Percentiles rank a stretch among this genome's conserved stretches.
These are phyloP conservation scores for Thamnophis elegans DNA, from an alignment of 2,797 vertebrate genomes.

Conservation along the genomic window DNA sequence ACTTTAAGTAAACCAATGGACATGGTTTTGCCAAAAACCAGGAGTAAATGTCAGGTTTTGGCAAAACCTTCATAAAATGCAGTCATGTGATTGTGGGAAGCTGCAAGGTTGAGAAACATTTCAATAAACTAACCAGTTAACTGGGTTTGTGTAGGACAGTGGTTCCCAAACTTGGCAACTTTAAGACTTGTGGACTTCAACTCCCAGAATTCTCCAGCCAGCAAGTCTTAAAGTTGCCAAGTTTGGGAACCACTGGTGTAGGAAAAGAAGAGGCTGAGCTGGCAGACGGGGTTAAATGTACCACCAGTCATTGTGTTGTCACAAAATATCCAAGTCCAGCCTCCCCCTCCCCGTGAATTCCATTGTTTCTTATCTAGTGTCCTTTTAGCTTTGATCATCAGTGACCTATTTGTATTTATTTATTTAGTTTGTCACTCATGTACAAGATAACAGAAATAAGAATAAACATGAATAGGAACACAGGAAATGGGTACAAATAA, in stretches of 20 bases:
- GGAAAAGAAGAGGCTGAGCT: neutral
- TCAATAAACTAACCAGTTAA: neutral
- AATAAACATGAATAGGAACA: too few species aligned
- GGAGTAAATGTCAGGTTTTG: neutral
- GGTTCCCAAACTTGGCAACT: too few species aligned
- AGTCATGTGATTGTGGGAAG: fast-evolving
- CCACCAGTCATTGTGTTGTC: neutral
- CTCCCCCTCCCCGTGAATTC: neutral
- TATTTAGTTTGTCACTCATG: too few species aligned
- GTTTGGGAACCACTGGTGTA: too few species aligned
- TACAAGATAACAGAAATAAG: too few species aligned
- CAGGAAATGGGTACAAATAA: too few species aligned
- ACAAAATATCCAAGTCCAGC: neutral
- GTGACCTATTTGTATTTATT: neutral
- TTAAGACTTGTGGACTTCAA: too few species aligned
- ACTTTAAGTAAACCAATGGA: neutral
- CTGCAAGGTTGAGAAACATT: neutral
- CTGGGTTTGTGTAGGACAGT: neutral
- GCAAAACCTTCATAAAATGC: neutral
- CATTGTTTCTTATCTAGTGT: neutral
- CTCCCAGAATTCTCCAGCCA: too few species aligned
- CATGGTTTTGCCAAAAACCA: neutral
- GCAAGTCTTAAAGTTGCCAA: too few species aligned
- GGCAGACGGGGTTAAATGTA: neutral
- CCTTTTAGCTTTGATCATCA: neutral